A percentile compares a stretch with the other conserved stretches of the same genome.
phyloP scores from a whole-genome alignment of 2,113 vertebrate species.

The Ciconia boyciana region DNA sequence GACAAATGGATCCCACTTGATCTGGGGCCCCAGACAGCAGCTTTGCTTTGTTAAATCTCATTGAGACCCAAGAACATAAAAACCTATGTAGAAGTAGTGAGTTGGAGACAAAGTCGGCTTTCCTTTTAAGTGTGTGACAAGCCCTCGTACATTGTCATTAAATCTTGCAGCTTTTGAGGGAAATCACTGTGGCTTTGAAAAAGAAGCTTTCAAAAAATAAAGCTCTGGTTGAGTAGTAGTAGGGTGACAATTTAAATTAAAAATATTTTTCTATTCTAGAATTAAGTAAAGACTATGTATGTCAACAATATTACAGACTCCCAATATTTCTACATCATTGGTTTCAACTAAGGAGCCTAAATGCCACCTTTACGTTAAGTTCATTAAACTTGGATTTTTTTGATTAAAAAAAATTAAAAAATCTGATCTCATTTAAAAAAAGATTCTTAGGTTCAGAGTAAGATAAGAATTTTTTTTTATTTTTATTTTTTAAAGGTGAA shows the following conservation, averaged over 20 bases:
- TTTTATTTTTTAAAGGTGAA: background rate
- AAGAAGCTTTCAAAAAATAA: background rate
- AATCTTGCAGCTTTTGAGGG: background rate
- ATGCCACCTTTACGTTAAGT: background rate
- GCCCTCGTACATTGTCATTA: background rate
- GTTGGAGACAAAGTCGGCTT: background rate
- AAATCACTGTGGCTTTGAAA: background rate
- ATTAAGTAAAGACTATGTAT: background rate
- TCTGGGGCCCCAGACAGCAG: background rate
- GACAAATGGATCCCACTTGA: background rate
- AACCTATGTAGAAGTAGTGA: fast-evolving
- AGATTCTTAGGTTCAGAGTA: background rate
- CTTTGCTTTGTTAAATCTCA: background rate
- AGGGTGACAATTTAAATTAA: background rate
- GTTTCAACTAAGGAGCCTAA: background rate
- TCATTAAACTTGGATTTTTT: background rate
- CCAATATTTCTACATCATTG: background rate
- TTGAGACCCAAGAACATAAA: background rate
- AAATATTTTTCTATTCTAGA: background rate
- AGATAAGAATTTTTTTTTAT: background rate
- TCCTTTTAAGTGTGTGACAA: background rate
- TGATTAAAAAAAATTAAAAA: background rate
- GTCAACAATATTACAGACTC: background rate
- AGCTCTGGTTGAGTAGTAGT: background rate
- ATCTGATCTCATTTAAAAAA: background rate